Percentiles rank a stretch among this genome's conserved stretches.
Evolutionary conservation across 2,888 invertebrate species (phyloP).

Genomic region (Cosmia pyralina): DNA sequence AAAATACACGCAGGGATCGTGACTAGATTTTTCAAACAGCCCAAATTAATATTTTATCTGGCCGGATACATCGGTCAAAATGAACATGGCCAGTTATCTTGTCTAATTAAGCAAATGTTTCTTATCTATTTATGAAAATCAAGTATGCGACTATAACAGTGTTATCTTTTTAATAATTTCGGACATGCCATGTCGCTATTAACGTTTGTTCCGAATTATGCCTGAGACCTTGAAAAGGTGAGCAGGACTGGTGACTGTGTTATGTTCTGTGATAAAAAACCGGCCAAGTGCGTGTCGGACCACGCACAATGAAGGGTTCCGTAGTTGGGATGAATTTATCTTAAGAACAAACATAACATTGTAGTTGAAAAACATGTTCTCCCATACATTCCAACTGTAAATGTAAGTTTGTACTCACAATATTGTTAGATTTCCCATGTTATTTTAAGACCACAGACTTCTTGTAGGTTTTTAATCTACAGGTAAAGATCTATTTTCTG

Average conservation of each 20-base stretch:
- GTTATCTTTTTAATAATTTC: slow-evolving; percentile 45
- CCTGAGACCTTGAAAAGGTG: neutral
- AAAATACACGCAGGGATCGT: neutral
- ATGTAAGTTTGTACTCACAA: too few relatives aligned
- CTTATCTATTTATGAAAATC: slow-evolving; percentile 27
- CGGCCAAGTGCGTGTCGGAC: too few relatives aligned
- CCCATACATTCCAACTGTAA: too few relatives aligned
- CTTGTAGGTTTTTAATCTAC: too few relatives aligned
- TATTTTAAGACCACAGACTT: too few relatives aligned
- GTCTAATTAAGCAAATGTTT: neutral
- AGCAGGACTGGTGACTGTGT: neutral
- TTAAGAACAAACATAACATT: too few relatives aligned
- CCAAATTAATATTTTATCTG: slow-evolving; percentile 1
- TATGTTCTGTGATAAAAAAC: neutral
- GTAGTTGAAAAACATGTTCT: too few relatives aligned
- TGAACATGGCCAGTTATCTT: slow-evolving; percentile 5
- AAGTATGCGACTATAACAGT: slow-evolving; percentile 12
- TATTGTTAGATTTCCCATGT: too few relatives aligned
- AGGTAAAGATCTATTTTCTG: too few relatives aligned
- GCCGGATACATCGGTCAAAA: slow-evolving; percentile 4
- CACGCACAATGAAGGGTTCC: too few relatives aligned
- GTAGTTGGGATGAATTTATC: too few relatives aligned
- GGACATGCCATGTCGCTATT: slow-evolving; percentile 13
- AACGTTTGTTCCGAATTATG: slow-evolving; percentile 3
- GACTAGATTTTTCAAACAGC: neutral